Base-by-base conservation (phyloP, 2,797 vertebrate genomes). In the Menidia menidia region DNA sequence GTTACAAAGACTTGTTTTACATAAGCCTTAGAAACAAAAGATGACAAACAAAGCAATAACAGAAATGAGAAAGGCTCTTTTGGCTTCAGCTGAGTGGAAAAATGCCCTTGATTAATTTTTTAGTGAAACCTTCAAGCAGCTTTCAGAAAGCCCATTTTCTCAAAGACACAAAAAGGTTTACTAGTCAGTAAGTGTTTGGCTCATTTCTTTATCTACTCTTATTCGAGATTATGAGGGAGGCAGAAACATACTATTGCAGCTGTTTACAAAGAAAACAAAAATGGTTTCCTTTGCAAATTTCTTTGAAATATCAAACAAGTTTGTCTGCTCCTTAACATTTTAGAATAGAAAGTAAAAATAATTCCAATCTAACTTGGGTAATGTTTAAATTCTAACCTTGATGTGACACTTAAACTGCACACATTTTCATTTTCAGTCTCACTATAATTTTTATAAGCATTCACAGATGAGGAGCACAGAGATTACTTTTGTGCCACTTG, bases 131-230 rank as follows among this genome's bases (percentile, higher is more conserved):
- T 68, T 59, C 32, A 56, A 70, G 72, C 59, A 63, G 44, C 54
- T 44, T 84, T 68, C 47, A 80, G n/a, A 50, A 51, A 54, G 14
- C 53, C 75, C 48, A 59, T 63, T 55, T 60, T 52, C 57, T 60
- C 44, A 25, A 2, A 31, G 30, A 62, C 57, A 54, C 77, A 75
- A 59, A 60, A 50, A 59, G 52, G 47, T 76, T 56, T 63, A 31
- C 15, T 57, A 31, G 50, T 52, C 50, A 18, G 25, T 7, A 13
- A 52, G 25, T 52, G 60, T 48, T 48, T 53, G 42, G 48, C 10
- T 45, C 44, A 62, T 50, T 53, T 51, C 11, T 75, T 33, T 15
- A 16, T 39, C 42, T 68, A 6, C 41, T 45, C 45, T 48, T 44
- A 48, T 42, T 31, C 19, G 9, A 8, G 44, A 50, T 71, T 65